These are phyloP conservation scores for Trematocara zebra DNA, from an alignment of 2,113 vertebrate genomes.

Conservation along the genomic window DNA sequence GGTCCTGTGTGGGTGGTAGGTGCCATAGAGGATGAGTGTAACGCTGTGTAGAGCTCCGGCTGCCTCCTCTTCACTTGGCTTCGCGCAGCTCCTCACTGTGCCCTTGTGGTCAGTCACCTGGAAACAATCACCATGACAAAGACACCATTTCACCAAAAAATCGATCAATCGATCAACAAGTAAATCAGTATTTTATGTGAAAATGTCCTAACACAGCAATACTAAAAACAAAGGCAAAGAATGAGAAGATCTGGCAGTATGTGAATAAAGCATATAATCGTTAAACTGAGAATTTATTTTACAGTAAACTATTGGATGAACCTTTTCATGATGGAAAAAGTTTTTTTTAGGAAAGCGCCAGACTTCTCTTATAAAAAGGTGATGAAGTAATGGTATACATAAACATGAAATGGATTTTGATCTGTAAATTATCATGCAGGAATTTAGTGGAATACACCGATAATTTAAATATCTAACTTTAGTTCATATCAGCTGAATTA, in stretches of 20 bases:
- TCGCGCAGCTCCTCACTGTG: constrained; percentile 23
- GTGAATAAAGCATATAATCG: not conserved
- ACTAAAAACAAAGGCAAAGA: not conserved
- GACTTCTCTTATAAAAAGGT: not conserved
- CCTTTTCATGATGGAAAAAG: not conserved
- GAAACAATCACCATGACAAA: constrained; percentile 13
- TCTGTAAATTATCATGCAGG: not conserved
- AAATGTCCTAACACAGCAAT: not conserved
- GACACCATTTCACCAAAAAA: not conserved
- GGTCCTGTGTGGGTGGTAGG: constrained; percentile 39
- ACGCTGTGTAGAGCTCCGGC: constrained; percentile 31
- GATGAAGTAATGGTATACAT: not conserved
- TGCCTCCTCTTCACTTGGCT: constrained; percentile 30
- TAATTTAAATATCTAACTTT: not conserved
- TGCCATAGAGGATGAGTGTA: constrained; percentile 60
- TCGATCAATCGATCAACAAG: not conserved
- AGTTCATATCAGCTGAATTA: not conserved
- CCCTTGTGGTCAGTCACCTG: constrained; percentile 68
- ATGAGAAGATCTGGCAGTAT: not conserved
- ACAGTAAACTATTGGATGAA: not conserved
- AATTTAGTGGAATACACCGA: not conserved
- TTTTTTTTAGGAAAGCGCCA: not conserved
- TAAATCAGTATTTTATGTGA: not conserved
- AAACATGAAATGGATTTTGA: not conserved
- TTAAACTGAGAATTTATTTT: not conserved